Percentiles rank a stretch among this genome's conserved stretches.
phyloP scores from a whole-genome alignment of 2,888 invertebrate species.

The Rhingia rostrata region DNA sequence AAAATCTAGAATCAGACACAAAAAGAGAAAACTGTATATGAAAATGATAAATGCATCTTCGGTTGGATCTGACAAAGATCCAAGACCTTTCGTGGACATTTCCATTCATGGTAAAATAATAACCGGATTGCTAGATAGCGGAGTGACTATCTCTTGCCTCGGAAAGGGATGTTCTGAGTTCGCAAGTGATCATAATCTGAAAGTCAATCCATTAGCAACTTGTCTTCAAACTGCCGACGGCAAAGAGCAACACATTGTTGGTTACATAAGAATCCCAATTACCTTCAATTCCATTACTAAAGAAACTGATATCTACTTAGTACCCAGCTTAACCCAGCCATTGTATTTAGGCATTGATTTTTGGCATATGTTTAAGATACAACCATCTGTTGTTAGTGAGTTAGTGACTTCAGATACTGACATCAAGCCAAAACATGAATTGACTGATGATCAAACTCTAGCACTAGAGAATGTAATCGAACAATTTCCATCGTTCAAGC shows the following conservation, averaged over 20 bases:
- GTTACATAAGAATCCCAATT: slow-evolving; percentile 17
- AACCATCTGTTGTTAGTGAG: slow-evolving; percentile 8
- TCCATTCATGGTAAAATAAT: background rate
- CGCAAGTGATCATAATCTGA: background rate
- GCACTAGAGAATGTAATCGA: background rate
- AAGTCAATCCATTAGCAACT: background rate
- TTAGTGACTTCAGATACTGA: background rate
- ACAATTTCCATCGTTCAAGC: slow-evolving; percentile 17
- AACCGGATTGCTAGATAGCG: slow-evolving; percentile 18
- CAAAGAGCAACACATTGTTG: slow-evolving; percentile 17
- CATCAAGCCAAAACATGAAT: background rate
- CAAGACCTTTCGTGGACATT: slow-evolving; percentile 1
- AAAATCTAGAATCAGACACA: background rate
- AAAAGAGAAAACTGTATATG: background rate
- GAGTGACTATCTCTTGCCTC: slow-evolving; percentile 14
- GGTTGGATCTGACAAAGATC: background rate
- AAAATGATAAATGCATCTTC: slow-evolving; percentile 4
- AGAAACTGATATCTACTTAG: slow-evolving; percentile 29
- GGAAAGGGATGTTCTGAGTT: slow-evolving; percentile 13
- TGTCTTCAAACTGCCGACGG: slow-evolving; percentile 15
- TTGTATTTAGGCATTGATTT: slow-evolving; percentile 51
- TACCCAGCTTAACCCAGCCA: slow-evolving; percentile 24
- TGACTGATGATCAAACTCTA: background rate
- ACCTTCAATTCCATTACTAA: slow-evolving; percentile 17
- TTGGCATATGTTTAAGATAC: slow-evolving; percentile 21